Percentiles rank a stretch among this genome's conserved stretches.
Conservation (phyloP, 2,888 invertebrate species). For the Conistra vaccinii region DNA sequence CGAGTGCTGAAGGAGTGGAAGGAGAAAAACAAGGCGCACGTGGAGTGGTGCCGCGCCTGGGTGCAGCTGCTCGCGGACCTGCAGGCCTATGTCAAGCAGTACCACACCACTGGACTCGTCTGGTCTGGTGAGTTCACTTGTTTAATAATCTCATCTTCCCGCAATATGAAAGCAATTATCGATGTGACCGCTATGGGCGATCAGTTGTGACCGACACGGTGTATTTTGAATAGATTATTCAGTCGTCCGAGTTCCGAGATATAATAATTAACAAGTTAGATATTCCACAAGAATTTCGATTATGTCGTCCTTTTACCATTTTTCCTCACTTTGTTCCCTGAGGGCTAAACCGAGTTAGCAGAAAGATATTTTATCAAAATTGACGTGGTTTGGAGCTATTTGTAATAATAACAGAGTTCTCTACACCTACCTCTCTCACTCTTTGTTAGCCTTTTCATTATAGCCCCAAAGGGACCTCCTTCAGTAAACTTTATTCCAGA, state of each 20-base stretch:
- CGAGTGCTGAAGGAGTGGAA: conserved; percentile 99
- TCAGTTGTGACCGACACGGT: conserved; percentile 17
- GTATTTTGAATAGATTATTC: conserved; percentile 31
- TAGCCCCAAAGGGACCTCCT: not conserved
- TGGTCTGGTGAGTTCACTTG: conserved; percentile 94
- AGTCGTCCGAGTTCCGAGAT: conserved; percentile 7
- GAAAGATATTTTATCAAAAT: conserved; percentile 12
- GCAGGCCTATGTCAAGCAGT: conserved; percentile 97
- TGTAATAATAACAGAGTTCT: conserved; percentile 18
- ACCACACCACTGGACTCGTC: conserved; percentile 98
- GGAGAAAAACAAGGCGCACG: conserved; percentile 97
- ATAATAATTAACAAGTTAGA: conserved; percentile 31
- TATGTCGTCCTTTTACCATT: conserved; percentile 4
- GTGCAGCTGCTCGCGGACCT: conserved; percentile 95
- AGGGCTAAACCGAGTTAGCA: conserved; percentile 7
- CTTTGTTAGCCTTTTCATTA: conserved; percentile 13
- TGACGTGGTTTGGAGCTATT: conserved; percentile 4
- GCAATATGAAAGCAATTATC: conserved; percentile 17
- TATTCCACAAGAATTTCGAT: conserved; percentile 15
- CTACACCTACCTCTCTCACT: too few species aligned
- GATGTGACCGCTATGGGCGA: conserved; percentile 5
- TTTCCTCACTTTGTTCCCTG: conserved; percentile 9
- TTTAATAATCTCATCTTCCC: not conserved
- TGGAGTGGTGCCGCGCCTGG: conserved; percentile 99
- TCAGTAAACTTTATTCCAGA: not conserved